These are phyloP conservation scores for Cossypha caffra DNA, from an alignment of 2,797 vertebrate genomes.

Conservation along the genomic window DNA sequence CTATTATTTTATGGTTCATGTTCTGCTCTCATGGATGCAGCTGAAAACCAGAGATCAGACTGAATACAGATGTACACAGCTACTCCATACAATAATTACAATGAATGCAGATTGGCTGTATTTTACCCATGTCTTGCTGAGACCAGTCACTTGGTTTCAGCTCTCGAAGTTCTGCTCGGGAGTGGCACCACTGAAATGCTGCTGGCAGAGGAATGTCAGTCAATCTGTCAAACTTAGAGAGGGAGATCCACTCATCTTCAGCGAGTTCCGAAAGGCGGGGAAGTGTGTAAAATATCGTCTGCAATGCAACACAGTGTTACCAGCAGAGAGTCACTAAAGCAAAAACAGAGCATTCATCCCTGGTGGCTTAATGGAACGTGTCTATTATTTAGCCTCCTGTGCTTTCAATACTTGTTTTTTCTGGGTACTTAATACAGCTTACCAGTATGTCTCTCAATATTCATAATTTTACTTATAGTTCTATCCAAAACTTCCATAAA, in stretches of 20 bases:
- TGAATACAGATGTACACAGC: not conserved
- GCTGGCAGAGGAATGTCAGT: conserved; percentile 70
- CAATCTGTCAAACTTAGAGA: conserved; percentile 85
- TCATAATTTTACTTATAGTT: not conserved
- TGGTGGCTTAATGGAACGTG: not conserved
- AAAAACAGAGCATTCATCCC: not conserved
- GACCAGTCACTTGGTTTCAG: conserved; percentile 86
- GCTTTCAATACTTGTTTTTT: not conserved
- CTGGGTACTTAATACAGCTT: not conserved
- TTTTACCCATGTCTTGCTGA: conserved; percentile 90
- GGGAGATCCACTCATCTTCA: conserved; percentile 92
- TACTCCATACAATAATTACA: not conserved
- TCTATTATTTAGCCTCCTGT: not conserved
- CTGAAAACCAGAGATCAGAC: not conserved
- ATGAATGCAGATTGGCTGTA: not conserved
- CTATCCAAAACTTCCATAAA: not conserved
- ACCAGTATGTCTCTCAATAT: not conserved
- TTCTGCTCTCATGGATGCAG: not conserved
- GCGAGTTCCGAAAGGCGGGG: conserved; percentile 88
- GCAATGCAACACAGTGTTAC: not conserved
- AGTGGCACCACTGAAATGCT: conserved; percentile 74
- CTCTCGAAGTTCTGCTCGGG: conserved; percentile 71
- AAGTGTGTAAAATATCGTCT: conserved; percentile 91
- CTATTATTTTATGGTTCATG: not conserved
- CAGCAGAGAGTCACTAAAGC: not conserved